phyloP scores from a whole-genome alignment of 2,888 invertebrate genomes.

The Ptilodon capucinus region DNA sequence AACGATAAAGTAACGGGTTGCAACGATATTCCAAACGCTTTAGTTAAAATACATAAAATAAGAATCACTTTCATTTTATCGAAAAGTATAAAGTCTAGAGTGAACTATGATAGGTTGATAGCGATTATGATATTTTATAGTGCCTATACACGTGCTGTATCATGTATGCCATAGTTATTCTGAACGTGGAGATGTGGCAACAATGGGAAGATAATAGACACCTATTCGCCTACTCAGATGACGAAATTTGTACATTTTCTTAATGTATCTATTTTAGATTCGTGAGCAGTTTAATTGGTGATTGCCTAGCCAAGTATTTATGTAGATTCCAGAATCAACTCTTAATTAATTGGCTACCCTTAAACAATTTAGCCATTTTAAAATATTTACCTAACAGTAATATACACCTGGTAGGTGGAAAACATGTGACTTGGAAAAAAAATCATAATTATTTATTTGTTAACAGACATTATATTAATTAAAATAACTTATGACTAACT shows the following conservation, averaged over 20 bases:
- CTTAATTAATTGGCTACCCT: too few species aligned
- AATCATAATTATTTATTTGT: neutral
- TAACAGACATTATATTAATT: conserved; percentile 10
- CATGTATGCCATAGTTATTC: neutral
- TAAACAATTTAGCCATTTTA: too few species aligned
- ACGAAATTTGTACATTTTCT: too few species aligned
- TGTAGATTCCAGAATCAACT: too few species aligned
- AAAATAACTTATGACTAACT: conserved; percentile 3
- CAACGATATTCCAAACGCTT: neutral
- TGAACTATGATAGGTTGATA: neutral
- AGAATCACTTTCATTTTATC: neutral
- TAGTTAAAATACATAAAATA: neutral
- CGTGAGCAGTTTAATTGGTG: too few species aligned
- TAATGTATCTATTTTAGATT: too few species aligned
- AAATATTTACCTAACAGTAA: too few species aligned
- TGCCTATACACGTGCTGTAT: neutral
- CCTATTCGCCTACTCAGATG: too few species aligned
- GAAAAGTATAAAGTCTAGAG: neutral
- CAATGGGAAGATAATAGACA: neutral
- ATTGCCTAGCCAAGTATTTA: too few species aligned
- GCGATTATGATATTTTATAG: conserved; percentile 9
- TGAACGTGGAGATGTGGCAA: neutral
- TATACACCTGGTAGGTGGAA: too few species aligned
- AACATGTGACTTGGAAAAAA: too few species aligned
- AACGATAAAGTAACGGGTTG: neutral